Conservation (phyloP, 2,797 vertebrate genomes). For the Phataginus tricuspis region DNA sequence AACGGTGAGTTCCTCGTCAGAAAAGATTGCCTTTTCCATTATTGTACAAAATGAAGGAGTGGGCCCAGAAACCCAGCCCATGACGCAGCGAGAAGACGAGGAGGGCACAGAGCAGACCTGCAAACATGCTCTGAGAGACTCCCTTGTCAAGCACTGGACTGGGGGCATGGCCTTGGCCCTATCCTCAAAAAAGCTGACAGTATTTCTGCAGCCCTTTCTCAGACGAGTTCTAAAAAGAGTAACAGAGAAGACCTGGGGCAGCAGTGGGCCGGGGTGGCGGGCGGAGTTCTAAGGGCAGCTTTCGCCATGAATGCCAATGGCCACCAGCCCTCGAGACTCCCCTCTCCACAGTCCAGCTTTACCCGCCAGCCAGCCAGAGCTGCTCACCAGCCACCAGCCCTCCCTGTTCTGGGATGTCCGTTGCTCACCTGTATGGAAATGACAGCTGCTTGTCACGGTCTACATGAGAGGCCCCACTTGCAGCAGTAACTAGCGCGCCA, state of each 20-base stretch:
- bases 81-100: neutral
- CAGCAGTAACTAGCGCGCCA: conserved; percentile 77
- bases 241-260: neutral
- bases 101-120: neutral
- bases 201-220: neutral
- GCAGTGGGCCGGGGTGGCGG: rapidly evolving
- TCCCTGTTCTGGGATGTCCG: conserved; percentile 50
- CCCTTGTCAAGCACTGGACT: neutral
- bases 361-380: neutral
- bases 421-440: conserved; percentile 65
- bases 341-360: neutral
- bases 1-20: neutral
- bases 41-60: neutral
- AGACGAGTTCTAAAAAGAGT: neutral
- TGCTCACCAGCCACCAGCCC: neutral
- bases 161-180: neutral
- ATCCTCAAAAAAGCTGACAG: neutral
- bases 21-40: neutral
- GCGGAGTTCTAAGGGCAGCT: neutral
- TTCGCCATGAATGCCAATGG: neutral
- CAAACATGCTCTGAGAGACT: neutral
- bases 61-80: neutral
- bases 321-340: neutral
- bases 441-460: conserved; percentile 70
- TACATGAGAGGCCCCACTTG: conserved; percentile 46